These are phyloP conservation scores for Octonoba sinensis DNA, from an alignment of 2,888 invertebrate species.

Conservation along the genomic window DNA sequence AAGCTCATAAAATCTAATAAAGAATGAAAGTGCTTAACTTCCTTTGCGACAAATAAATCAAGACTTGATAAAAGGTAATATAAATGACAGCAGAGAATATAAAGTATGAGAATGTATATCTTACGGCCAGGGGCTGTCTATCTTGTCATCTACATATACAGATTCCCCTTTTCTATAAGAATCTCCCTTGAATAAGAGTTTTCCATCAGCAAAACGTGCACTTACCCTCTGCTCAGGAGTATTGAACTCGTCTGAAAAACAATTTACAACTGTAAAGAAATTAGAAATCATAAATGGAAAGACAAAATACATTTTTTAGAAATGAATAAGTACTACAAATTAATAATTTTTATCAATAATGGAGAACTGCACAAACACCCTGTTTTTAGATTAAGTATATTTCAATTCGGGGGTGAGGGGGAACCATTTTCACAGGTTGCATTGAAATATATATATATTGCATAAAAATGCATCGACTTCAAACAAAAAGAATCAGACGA, in stretches of 20 bases:
- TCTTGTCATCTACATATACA: conserved; percentile 68
- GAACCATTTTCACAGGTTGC: no score
- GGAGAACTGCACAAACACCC: background rate
- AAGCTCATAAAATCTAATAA: no score
- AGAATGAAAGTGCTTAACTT: no score
- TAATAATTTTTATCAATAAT: no score
- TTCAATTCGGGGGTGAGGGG: no score
- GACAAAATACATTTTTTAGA: background rate
- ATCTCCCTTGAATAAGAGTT: conserved; percentile 67
- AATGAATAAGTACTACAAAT: background rate
- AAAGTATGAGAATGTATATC: conserved; percentile 1
- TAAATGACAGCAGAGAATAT: no score
- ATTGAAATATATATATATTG: no score
- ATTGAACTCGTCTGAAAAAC: conserved; percentile 58
- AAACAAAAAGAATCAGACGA: no score
- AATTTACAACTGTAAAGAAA: background rate
- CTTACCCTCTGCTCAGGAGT: conserved; percentile 61
- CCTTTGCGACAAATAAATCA: no score
- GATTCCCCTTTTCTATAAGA: conserved; percentile 67
- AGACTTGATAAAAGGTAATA: no score
- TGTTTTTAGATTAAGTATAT: no score
- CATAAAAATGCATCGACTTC: no score
- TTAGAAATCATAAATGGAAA: background rate
- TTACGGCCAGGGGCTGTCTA: conserved; percentile 68
- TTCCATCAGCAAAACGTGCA: conserved; percentile 66